Percentiles rank a stretch among this genome's conserved stretches.
phyloP scores from a whole-genome alignment of 2,888 invertebrate genomes.

The Lithosia quadra region DNA sequence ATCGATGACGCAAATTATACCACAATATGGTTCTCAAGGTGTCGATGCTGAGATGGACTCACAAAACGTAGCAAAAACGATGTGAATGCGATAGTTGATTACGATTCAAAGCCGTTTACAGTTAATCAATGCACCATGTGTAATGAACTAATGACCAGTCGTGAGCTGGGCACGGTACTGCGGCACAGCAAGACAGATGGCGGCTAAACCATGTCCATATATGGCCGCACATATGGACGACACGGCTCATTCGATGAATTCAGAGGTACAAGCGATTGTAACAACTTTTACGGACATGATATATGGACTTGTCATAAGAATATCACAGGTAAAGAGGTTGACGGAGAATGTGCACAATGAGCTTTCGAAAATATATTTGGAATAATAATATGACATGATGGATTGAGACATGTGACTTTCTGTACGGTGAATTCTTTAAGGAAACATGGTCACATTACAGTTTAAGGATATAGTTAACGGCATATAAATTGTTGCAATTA shows the following conservation, averaged over 20 bases:
- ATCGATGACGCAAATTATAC: slow-evolving; percentile 46
- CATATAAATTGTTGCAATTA: background rate
- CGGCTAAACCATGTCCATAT: slow-evolving; percentile 76
- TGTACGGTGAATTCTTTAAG: slow-evolving; percentile 6
- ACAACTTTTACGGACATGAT: slow-evolving; percentile 60
- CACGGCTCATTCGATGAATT: slow-evolving; percentile 68
- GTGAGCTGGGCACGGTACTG: slow-evolving; percentile 63
- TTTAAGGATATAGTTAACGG: background rate
- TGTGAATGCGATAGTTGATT: slow-evolving; percentile 70
- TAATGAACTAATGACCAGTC: slow-evolving; percentile 61
- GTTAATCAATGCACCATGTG: slow-evolving; percentile 79
- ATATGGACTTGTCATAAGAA: slow-evolving; percentile 50
- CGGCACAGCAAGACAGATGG: slow-evolving; percentile 73
- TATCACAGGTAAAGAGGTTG: slow-evolving; percentile 38
- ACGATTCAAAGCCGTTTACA: slow-evolving; percentile 71
- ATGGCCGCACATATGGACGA: slow-evolving; percentile 72
- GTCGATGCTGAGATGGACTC: slow-evolving; percentile 49
- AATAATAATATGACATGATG: slow-evolving; percentile 34
- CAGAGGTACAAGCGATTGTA: slow-evolving; percentile 56
- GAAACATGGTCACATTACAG: slow-evolving; percentile 8
- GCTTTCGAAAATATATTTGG: slow-evolving; percentile 38
- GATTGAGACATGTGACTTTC: slow-evolving; percentile 28
- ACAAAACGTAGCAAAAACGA: slow-evolving; percentile 49
- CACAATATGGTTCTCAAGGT: slow-evolving; percentile 50
- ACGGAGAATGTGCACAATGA: slow-evolving; percentile 33